Conservation (phyloP, 2,888 invertebrate genomes). For the Keiferia lycopersicella region DNA sequence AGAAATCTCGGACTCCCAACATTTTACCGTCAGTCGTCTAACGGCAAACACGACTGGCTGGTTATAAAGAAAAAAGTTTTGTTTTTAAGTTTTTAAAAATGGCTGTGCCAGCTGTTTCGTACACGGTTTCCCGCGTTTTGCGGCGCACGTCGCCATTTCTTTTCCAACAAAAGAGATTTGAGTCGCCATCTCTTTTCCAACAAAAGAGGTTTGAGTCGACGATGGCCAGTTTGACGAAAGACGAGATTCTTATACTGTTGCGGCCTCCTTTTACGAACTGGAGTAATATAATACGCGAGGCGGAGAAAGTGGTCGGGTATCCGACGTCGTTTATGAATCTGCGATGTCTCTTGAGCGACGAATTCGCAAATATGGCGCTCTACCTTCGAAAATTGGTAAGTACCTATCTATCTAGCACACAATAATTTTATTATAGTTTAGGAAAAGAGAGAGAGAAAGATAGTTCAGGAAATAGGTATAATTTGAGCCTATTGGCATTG, state of each 20-base stretch:
- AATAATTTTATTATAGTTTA: too few relatives aligned
- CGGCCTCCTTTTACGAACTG: constrained; percentile 73
- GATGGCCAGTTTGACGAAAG: constrained; percentile 71
- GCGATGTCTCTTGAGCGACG: constrained; percentile 82
- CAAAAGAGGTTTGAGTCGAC: constrained; percentile 74
- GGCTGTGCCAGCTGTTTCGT: constrained; percentile 50
- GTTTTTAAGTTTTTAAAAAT: constrained; percentile 42
- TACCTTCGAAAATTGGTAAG: constrained; percentile 78
- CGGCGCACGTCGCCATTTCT: constrained; percentile 62
- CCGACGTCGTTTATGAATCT: constrained; percentile 83
- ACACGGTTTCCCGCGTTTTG: constrained; percentile 65
- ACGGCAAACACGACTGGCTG: constrained; percentile 26
- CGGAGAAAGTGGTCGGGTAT: constrained; percentile 79
- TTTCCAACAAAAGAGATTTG: constrained; percentile 70
- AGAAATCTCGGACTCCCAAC: constrained; percentile 24
- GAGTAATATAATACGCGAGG: constrained; percentile 73
- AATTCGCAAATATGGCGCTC: constrained; percentile 81
- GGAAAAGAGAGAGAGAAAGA: too few relatives aligned
- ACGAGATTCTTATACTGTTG: constrained; percentile 68
- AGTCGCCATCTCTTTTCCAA: constrained; percentile 72
- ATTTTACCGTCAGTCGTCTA: constrained; percentile 29
- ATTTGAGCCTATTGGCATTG: too few relatives aligned
- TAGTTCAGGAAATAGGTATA: too few relatives aligned
- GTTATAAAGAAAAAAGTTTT: constrained; percentile 30
- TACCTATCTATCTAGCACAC: constrained; percentile 30